Evolutionary conservation across 2,888 invertebrate genomes (phyloP), one percentile per base, ranked within the genome.

Genomic region (Cerceris ruficornis): DNA sequence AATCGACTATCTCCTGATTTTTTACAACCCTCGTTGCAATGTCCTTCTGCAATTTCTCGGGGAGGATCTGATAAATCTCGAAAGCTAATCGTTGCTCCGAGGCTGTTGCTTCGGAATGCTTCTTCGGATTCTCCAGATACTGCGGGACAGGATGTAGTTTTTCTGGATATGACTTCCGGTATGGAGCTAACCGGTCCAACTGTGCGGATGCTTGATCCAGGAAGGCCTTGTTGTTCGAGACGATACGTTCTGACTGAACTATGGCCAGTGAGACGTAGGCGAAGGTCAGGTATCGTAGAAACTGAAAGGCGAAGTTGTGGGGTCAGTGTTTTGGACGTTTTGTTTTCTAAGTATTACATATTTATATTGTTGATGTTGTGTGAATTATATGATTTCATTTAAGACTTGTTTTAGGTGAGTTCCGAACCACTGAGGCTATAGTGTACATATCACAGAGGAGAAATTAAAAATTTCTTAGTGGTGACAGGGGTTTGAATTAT

Each of bases 161-260:
- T 0, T n/a, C 57, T 41, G 9, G 69, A 8, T 77, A 78, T 6
- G 79, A 65, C 54, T 84, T 85, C 39, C 88, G 86, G 71, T 90
- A 91, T 5, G 84, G 74, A 8, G 88, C 83, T n/a, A 92, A 80
- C 68, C 91, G 88, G 7, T 90, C 87, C 64, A 92, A 81, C 62
- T 91, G 92, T 2, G 81, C 75, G 8, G 84, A 77, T 5, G 83
- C 83, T 2, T 62, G 81, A 7, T 66, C 60, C 9, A 50, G 17
- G 9, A 83, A 50, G 0, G 50, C 15, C 17, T 71, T 58, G 42
- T 72, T 15, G 13, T 55, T 84, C 81, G 70, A 81, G 72, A 75
- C 69, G 52, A 68, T 55, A 15, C 71, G 75, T 54, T 80, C 77
- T 41, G 88, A 78, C 2, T 81, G 83, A 54, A 79, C 84, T 68